phyloP scores from a whole-genome alignment of 2,888 invertebrate genomes.

The Cantharis flavilabris region DNA sequence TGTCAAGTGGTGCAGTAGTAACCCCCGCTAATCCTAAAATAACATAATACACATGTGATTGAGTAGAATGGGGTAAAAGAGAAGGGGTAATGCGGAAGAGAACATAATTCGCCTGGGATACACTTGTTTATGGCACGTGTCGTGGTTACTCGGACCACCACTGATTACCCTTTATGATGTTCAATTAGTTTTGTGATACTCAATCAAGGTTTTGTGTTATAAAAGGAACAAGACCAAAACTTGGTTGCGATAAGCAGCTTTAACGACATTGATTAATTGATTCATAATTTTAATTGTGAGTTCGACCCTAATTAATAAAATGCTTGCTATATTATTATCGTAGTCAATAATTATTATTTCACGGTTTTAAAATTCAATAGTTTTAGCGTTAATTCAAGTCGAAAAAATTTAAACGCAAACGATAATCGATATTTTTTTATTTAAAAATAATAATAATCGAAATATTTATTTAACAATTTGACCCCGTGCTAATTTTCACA shows the following conservation, averaged over 20 bases:
- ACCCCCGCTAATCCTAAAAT: constrained; percentile 51
- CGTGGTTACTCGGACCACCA: constrained; percentile 45
- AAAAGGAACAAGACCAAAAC: constrained; percentile 9
- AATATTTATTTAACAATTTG: not conserved
- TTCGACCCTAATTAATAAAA: not conserved
- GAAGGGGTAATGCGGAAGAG: constrained; percentile 34
- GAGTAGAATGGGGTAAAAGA: constrained; percentile 28
- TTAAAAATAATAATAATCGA: not conserved
- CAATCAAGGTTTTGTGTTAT: constrained; percentile 28
- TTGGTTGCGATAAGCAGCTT: not conserved
- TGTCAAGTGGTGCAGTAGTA: constrained; percentile 44
- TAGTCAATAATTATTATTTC: not conserved
- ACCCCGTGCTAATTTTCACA: not conserved
- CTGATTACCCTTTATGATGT: constrained; percentile 52
- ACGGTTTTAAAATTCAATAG: too few relatives aligned
- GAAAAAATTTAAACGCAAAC: not conserved
- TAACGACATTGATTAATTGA: not conserved
- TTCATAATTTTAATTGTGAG: not conserved
- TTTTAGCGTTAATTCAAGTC: too few relatives aligned
- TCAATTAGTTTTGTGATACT: constrained; percentile 48
- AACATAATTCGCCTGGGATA: constrained; percentile 43
- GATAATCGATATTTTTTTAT: not conserved
- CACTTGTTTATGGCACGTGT: constrained; percentile 51
- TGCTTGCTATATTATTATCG: not conserved
- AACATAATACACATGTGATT: constrained; percentile 48